Evolutionary conservation across 2,113 vertebrate species (phyloP).

Genomic region (Thamnophis sirtalis): DNA sequence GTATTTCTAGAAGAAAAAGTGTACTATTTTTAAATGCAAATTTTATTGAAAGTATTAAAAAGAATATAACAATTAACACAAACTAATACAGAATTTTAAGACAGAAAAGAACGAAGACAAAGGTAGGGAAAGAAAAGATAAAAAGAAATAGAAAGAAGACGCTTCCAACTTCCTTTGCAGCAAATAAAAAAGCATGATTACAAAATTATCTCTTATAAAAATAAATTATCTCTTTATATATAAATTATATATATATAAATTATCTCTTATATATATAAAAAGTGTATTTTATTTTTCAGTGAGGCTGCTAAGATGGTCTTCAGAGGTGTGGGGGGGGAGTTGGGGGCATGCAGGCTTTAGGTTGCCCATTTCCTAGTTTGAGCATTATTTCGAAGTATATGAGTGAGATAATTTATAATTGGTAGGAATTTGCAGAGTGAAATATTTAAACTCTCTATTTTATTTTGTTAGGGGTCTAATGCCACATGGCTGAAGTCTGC

Average conservation of each 20-base stretch:
- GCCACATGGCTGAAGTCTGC: conserved; percentile 71
- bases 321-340: background rate
- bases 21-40: background rate
- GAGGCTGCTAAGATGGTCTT: background rate
- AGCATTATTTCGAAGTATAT: background rate
- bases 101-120: background rate
- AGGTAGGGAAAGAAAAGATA: background rate
- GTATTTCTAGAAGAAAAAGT: background rate
- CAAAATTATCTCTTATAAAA: background rate
- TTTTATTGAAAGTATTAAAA: background rate
- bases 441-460: background rate
- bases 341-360: background rate
- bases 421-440: accelerated
- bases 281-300: background rate
- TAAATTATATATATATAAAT: no score
- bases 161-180: no score
- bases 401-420: accelerated
- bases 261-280: background rate
- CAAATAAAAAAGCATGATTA: background rate
- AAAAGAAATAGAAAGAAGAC: no score
- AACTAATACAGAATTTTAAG: background rate
- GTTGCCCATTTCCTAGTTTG: background rate
- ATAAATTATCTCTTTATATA: no score
- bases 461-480: conserved; percentile 72
- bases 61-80: background rate